A percentile compares a stretch with the other conserved stretches of the same genome.
Evolutionary conservation across 1,140 invertebrate genomes (phyloP).

Genomic region (Diabrotica undecimpunctata): DNA sequence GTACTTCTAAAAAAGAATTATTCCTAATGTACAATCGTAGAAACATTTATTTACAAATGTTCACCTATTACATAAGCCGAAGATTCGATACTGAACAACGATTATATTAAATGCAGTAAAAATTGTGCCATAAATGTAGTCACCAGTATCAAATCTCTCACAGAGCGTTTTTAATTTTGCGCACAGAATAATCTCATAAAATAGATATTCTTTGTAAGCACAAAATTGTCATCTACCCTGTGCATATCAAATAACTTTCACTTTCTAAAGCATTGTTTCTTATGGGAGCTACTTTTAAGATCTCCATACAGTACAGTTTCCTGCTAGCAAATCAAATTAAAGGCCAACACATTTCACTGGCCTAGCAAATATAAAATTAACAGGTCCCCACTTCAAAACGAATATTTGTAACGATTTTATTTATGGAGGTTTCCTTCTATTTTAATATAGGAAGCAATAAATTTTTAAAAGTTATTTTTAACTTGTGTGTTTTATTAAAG

Average conservation of each 20-base stretch:
- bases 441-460: too few relatives aligned
- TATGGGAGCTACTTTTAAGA: background rate
- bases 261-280: background rate
- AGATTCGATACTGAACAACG: conserved; percentile 9
- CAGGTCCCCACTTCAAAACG: too few relatives aligned
- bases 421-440: too few relatives aligned
- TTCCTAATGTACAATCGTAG: conserved; percentile 29
- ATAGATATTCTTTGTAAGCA: conserved; percentile 4
- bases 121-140: conserved; percentile 10
- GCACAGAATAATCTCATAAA: background rate
- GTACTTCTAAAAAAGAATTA: conserved; percentile 29
- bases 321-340: background rate
- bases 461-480: too few relatives aligned
- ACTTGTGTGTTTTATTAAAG: too few relatives aligned
- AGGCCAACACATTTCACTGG: too few relatives aligned
- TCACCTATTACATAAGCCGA: conserved; percentile 17
- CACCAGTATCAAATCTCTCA: conserved; percentile 17
- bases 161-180: conserved; percentile 3
- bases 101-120: conserved; percentile 11
- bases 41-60: conserved; percentile 32
- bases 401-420: too few relatives aligned
- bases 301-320: too few relatives aligned
- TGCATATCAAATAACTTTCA: background rate
- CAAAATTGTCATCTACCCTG: background rate
- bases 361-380: too few relatives aligned